A percentile compares a stretch with the other conserved stretches of the same genome.
phyloP scores from a whole-genome alignment of 2,797 vertebrate species.

The Gouania willdenowi region DNA sequence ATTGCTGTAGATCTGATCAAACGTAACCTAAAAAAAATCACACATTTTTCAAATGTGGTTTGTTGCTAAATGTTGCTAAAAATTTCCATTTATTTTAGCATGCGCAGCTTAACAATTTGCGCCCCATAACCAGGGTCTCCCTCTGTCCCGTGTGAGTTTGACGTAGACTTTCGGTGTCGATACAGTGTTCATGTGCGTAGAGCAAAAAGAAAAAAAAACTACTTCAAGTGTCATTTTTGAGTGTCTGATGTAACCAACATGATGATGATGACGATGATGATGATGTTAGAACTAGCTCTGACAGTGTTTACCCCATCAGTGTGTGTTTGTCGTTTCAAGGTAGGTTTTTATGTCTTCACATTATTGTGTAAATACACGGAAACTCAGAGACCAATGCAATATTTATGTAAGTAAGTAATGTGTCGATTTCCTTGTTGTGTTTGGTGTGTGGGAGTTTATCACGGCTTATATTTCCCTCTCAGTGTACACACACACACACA shows the following conservation, averaged over 20 bases:
- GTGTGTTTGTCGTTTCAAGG: constrained; percentile 66
- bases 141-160: constrained; percentile 65
- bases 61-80: too few species aligned
- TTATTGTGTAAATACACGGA: constrained; percentile 57
- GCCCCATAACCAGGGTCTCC: constrained; percentile 62
- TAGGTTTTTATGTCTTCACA: constrained; percentile 52
- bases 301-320: constrained; percentile 69
- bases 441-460: too few species aligned
- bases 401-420: constrained; percentile 61
- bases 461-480: too few species aligned
- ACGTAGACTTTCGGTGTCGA: constrained; percentile 65
- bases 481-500: too few species aligned
- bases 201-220: constrained; percentile 60
- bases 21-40: too few species aligned
- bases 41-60: too few species aligned
- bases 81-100: too few species aligned
- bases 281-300: constrained; percentile 75
- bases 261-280: constrained; percentile 58
- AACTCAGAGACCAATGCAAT: constrained; percentile 67
- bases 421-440: constrained; percentile 24
- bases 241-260: constrained; percentile 45
- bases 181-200: constrained; percentile 72
- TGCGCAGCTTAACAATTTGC: too few species aligned
- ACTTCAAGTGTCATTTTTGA: constrained; percentile 64
- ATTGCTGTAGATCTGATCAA: too few species aligned